Percentiles rank a stretch among this genome's conserved stretches.
These are phyloP conservation scores for Triops cancriformis DNA, from an alignment of 1,140 invertebrate genomes.

Conservation along the genomic window DNA sequence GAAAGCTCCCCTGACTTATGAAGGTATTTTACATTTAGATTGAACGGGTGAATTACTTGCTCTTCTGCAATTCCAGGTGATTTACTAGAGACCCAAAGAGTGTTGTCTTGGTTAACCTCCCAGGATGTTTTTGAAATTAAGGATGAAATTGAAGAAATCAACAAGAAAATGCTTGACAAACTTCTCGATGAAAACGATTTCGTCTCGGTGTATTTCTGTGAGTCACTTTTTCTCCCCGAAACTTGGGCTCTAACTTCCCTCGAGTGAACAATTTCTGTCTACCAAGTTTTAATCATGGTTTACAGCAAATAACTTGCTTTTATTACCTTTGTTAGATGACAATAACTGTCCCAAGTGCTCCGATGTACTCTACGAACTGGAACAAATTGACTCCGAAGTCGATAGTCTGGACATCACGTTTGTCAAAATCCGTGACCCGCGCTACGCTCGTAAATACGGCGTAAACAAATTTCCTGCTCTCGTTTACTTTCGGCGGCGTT, in stretches of 20 bases:
- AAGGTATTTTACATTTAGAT: conserved; percentile 44
- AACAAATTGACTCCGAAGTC: conserved; percentile 77
- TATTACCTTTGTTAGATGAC: conserved; percentile 60
- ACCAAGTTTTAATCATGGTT: conserved; percentile 25
- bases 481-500: conserved; percentile 86
- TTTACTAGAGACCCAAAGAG: conserved; percentile 71
- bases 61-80: conserved; percentile 49
- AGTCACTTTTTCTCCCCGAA: conserved; percentile 40
- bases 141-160: conserved; percentile 93
- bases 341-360: conserved; percentile 59
- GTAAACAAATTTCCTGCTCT: conserved; percentile 83
- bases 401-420: conserved; percentile 91
- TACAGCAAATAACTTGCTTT: background rate
- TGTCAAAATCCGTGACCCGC: conserved; percentile 83
- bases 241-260: background rate
- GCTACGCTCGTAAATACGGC: conserved; percentile 91
- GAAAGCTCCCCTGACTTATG: conserved; percentile 74
- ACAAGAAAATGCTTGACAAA: conserved; percentile 90
- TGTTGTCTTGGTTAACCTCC: conserved; percentile 81
- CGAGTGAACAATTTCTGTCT: background rate
- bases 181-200: conserved; percentile 89
- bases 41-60: conserved; percentile 17
- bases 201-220: conserved; percentile 90
- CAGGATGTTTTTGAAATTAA: conserved; percentile 92
- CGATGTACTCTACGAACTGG: conserved; percentile 68